Percentiles rank a stretch among this genome's conserved stretches.
These are phyloP conservation scores for Papilio aristodemus DNA, from an alignment of 1,140 invertebrate species.

Conservation along the genomic window DNA sequence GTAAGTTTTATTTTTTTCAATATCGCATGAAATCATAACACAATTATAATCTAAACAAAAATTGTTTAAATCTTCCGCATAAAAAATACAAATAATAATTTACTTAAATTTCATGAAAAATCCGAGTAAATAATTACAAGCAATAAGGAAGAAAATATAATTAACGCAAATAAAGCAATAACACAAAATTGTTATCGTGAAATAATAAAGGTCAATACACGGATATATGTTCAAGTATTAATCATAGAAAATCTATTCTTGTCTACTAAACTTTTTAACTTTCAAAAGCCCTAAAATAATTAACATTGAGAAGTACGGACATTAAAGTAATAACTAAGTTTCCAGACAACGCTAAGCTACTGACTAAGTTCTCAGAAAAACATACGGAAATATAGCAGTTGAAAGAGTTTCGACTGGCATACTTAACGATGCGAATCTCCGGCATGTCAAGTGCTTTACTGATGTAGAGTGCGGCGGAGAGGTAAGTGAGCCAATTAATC, in stretches of 20 bases:
- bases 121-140: neutral
- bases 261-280: neutral
- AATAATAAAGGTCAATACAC: neutral
- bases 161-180: constrained; percentile 1
- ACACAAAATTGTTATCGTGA: neutral
- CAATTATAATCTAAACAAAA: too few species aligned
- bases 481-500: neutral
- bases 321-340: neutral
- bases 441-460: constrained; percentile 45
- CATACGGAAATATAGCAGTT: neutral
- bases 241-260: neutral
- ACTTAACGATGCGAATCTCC: constrained; percentile 47
- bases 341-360: neutral
- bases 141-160: constrained; percentile 15
- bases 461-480: neutral
- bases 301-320: too few species aligned
- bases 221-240: neutral
- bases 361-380: neutral
- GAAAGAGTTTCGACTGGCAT: constrained; percentile 41
- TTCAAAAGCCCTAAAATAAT: neutral
- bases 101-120: neutral
- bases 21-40: too few species aligned
- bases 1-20: too few species aligned
- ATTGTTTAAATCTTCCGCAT: too few species aligned
- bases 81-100: neutral